phyloP scores from a whole-genome alignment of 2,113 vertebrate genomes.

The Upupa epops region DNA sequence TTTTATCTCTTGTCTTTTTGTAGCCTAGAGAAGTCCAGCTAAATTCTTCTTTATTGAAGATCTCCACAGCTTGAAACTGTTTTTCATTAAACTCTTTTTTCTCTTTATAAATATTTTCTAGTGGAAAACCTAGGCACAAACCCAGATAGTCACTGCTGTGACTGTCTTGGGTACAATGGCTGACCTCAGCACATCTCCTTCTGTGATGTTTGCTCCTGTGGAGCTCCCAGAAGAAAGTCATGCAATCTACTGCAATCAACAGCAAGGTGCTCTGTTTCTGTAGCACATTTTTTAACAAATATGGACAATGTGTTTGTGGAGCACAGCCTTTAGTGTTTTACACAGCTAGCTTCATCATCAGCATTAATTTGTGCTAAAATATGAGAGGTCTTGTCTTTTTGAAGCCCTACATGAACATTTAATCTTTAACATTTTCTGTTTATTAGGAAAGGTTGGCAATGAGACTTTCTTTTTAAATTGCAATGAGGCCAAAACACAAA shows the following conservation, averaged over 20 bases:
- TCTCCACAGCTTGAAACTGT: background rate
- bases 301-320: background rate
- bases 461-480: background rate
- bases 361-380: background rate
- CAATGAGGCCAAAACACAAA: background rate
- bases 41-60: background rate
- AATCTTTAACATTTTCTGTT: background rate
- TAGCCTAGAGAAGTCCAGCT: background rate
- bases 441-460: background rate
- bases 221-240: conserved; percentile 21
- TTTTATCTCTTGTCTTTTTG: background rate
- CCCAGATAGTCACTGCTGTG: background rate
- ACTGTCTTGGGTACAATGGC: background rate
- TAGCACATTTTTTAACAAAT: background rate
- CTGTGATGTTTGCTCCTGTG: background rate
- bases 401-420: background rate
- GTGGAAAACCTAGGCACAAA: background rate
- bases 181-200: background rate
- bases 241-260: background rate
- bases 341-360: background rate
- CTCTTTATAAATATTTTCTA: background rate
- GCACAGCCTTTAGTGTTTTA: background rate
- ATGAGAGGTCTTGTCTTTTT: background rate
- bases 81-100: background rate
- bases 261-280: background rate